Conservation (phyloP, 2,797 vertebrate genomes). For the Hafferia zeledoni region DNA sequence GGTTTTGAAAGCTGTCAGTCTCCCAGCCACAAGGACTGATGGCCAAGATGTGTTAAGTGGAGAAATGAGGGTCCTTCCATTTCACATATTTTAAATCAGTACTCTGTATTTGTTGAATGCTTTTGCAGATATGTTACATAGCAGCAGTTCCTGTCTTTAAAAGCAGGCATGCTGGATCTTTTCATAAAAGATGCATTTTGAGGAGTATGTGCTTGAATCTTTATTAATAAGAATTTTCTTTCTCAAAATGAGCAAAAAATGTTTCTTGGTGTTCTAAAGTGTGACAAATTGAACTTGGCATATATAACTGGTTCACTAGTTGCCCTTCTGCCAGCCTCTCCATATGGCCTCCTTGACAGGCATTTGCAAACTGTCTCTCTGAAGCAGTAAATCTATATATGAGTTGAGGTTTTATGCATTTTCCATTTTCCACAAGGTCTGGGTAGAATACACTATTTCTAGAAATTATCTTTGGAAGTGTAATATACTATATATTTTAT, state of each 20-base stretch:
- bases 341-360: conserved; percentile 46
- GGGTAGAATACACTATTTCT: background rate
- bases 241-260: background rate
- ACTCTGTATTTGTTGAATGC: fast-evolving
- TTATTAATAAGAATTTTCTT: background rate
- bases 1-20: background rate
- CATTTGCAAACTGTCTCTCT: conserved; percentile 29
- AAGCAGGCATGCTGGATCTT: background rate
- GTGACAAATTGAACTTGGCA: conserved; percentile 66
- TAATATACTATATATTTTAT: background rate
- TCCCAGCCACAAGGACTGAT: background rate
- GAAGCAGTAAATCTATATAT: background rate
- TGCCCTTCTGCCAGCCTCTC: conserved; percentile 62
- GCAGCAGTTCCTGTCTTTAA: background rate
- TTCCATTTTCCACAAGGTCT: background rate
- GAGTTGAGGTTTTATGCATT: background rate
- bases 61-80: background rate
- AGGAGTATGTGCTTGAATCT: background rate
- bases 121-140: background rate
- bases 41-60: background rate
- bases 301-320: conserved; percentile 66
- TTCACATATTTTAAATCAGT: background rate
- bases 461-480: background rate
- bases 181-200: background rate
- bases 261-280: background rate